A percentile compares a stretch with the other conserved stretches of the same genome.
Conservation (phyloP, 2,113 vertebrate genomes). For the Nipponia nippon region DNA sequence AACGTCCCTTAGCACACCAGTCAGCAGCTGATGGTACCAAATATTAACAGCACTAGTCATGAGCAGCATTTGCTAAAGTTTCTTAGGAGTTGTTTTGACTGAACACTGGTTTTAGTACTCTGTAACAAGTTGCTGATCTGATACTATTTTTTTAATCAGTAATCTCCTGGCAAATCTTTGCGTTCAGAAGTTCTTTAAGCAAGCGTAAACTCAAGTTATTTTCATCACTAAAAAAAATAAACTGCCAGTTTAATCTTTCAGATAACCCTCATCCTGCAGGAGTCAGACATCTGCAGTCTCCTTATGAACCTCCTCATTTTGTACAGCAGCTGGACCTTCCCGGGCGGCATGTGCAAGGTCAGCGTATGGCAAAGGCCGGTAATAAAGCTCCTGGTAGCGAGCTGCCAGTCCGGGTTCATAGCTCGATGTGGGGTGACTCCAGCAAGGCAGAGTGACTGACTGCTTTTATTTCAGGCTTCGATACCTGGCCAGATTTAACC, state of each 20-base stretch:
- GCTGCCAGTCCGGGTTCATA: not conserved
- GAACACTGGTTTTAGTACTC: not conserved
- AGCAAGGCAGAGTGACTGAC: not conserved
- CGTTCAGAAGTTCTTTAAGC: not conserved
- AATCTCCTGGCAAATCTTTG: not conserved
- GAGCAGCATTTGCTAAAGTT: not conserved
- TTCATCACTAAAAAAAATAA: not conserved
- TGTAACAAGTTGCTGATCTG: too few relatives aligned
- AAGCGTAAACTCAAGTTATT: not conserved
- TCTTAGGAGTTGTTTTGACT: not conserved
- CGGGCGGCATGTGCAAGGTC: not conserved
- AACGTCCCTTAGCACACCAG: not conserved
- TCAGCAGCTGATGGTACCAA: not conserved
- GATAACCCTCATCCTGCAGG: not conserved
- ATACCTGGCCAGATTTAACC: not conserved
- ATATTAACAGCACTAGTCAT: not conserved
- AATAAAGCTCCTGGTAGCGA: not conserved
- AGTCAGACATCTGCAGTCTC: not conserved
- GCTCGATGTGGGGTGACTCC: not conserved
- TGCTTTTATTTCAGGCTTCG: not conserved
- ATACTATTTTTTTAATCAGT: not conserved
- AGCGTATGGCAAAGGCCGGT: not conserved
- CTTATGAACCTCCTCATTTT: not conserved
- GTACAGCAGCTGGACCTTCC: not conserved
- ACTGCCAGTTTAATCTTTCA: not conserved